Percentiles rank a stretch among this genome's conserved stretches.
These are phyloP conservation scores for Caenorhabditis briggsae DNA, from an alignment of 1,140 invertebrate species.

Conservation along the genomic window DNA sequence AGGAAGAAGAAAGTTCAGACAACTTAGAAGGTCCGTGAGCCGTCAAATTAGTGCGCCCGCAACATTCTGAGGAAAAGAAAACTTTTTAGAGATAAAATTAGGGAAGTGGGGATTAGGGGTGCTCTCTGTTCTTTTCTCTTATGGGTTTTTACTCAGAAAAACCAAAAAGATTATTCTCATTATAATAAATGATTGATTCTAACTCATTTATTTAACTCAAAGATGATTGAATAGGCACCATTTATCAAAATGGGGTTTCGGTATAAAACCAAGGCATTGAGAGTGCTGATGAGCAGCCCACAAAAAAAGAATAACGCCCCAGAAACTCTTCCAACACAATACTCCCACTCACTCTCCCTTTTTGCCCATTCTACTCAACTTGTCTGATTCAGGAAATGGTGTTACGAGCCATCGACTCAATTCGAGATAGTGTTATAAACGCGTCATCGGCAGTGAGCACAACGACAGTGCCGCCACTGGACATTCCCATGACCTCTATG, in stretches of 20 bases:
- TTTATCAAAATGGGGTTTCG: neutral
- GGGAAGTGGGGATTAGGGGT: neutral
- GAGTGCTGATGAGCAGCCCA: too few species aligned
- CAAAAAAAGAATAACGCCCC: too few species aligned
- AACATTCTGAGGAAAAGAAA: neutral
- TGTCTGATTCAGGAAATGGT: constrained; percentile 63
- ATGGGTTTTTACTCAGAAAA: neutral
- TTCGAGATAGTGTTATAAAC: constrained; percentile 60
- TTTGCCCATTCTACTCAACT: constrained; percentile 22
- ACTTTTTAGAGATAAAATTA: constrained; percentile 20
- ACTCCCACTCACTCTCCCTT: neutral
- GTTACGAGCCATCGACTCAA: constrained; percentile 63
- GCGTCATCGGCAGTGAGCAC: constrained; percentile 37
- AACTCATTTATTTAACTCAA: too few species aligned
- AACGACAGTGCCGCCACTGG: constrained; percentile 10
- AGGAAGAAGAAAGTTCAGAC: constrained; percentile 42
- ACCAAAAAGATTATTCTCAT: neutral
- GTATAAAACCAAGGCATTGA: too few species aligned
- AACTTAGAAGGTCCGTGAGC: neutral
- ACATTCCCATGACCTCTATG: constrained; percentile 43
- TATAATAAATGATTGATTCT: too few species aligned
- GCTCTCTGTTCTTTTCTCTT: neutral
- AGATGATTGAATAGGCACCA: neutral
- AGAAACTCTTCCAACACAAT: neutral
- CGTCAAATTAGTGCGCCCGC: constrained; percentile 44